Evolutionary conservation across 1,140 invertebrate species (phyloP).

Genomic region (Drosophila malerkotliana): DNA sequence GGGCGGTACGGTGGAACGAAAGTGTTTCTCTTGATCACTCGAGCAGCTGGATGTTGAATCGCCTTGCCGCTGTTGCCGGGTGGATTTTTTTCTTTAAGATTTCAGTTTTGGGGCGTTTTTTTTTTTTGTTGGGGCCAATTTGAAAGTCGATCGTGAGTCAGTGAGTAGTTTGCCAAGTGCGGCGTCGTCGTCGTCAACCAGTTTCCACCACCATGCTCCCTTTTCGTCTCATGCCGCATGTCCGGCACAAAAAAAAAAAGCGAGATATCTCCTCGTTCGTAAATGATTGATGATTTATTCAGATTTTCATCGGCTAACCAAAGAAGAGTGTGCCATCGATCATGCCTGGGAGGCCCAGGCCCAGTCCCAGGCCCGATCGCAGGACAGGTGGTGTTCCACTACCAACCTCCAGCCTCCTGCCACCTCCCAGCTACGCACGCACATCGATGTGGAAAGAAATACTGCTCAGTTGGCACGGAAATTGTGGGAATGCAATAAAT

Average conservation of each 20-base stretch:
- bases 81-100: slow-evolving; percentile 21
- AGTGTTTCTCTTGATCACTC: slow-evolving; percentile 46
- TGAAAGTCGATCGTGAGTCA: slow-evolving; percentile 74
- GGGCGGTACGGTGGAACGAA: slow-evolving; percentile 25
- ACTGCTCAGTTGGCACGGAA: slow-evolving; percentile 35
- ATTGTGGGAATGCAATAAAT: slow-evolving; percentile 40
- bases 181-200: slow-evolving; percentile 55
- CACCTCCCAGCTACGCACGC: background rate
- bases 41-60: slow-evolving; percentile 36
- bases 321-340: slow-evolving; percentile 60
- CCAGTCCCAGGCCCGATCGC: background rate
- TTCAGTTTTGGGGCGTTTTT: slow-evolving; percentile 19
- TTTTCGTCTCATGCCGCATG: slow-evolving; percentile 10
- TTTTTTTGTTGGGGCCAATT: slow-evolving; percentile 60
- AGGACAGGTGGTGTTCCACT: slow-evolving; percentile 13
- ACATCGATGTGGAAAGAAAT: slow-evolving; percentile 8
- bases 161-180: slow-evolving; percentile 52
- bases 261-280: slow-evolving; percentile 17
- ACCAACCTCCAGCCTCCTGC: background rate
- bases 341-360: slow-evolving; percentile 22
- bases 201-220: slow-evolving; percentile 42
- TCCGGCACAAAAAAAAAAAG: background rate
- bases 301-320: slow-evolving; percentile 42
- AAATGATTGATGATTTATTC: slow-evolving; percentile 70
- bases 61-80: slow-evolving; percentile 62